Evolutionary conservation across 2,113 vertebrate species (phyloP).

Genomic region (Chaetorhynchus papuensis): DNA sequence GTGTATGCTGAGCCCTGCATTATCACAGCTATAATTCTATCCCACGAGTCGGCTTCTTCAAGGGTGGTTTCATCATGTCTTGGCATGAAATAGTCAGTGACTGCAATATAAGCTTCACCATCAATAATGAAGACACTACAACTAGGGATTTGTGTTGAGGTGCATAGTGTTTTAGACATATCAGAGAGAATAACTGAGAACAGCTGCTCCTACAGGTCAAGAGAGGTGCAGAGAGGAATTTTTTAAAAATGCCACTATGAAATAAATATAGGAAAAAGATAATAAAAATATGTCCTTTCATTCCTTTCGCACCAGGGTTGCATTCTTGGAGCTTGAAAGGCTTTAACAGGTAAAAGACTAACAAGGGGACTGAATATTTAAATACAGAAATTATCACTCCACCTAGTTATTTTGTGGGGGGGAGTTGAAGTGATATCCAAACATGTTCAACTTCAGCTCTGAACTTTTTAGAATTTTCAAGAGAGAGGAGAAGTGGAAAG

Average conservation of each 20-base stretch:
- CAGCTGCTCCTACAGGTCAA: not conserved
- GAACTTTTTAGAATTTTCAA: not conserved
- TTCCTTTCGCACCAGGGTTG: not conserved
- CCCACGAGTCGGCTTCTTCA: not conserved
- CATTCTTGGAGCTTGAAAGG: not conserved
- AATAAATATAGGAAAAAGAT: not conserved
- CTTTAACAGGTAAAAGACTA: not conserved
- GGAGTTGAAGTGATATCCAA: not conserved
- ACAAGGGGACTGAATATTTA: not conserved
- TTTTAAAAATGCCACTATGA: fast-evolving
- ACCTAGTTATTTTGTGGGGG: not conserved
- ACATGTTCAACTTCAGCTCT: not conserved
- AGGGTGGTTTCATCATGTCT: not conserved
- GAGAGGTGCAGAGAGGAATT: not conserved
- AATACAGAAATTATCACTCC: not conserved
- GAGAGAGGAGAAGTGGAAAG: not conserved
- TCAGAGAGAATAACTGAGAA: conserved; percentile 5
- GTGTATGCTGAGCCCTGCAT: not conserved
- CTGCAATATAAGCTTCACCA: not conserved
- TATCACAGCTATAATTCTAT: not conserved
- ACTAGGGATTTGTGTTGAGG: not conserved
- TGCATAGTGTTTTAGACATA: not conserved
- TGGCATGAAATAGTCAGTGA: not conserved
- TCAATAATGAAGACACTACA: not conserved
- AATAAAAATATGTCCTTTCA: not conserved